Evolutionary conservation across 2,797 vertebrate genomes (phyloP).

Genomic region (Hyperoplus lanceolatus): DNA sequence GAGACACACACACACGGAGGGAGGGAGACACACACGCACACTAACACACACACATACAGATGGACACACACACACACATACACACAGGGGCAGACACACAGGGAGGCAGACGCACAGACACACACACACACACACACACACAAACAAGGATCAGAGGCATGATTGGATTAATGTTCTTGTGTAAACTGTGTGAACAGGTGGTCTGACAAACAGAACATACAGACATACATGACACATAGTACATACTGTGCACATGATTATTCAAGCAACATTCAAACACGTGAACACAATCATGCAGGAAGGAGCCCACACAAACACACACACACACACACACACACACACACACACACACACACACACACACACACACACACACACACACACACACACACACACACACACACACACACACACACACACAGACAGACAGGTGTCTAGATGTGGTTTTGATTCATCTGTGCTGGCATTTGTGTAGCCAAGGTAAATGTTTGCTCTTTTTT

Average conservation of each 20-base stretch:
- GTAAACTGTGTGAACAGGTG: neutral
- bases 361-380: constrained; percentile 26
- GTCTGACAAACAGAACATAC: neutral
- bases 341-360: constrained; percentile 25
- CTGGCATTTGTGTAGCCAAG: constrained; percentile 32
- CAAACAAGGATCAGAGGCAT: constrained; percentile 5
- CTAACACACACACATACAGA: no score
- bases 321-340: constrained; percentile 9
- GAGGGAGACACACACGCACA: no score
- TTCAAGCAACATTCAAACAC: constrained; percentile 21
- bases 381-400: constrained; percentile 16
- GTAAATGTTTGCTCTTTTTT: constrained; percentile 24
- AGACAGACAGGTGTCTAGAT: constrained; percentile 39
- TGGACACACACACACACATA: constrained; percentile 34
- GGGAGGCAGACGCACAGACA: neutral
- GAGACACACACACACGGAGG: no score
- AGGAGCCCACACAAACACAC: constrained; percentile 19
- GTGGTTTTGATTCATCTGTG: constrained; percentile 33
- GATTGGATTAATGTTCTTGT: no score
- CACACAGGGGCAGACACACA: constrained; percentile 23
- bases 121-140: constrained; percentile 24
- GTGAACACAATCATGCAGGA: constrained; percentile 21
- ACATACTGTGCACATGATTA: neutral
- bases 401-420: constrained; percentile 8
- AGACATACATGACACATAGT: neutral